Evolutionary conservation across 2,888 invertebrate species (phyloP).

Genomic region (Drosophila melanosoma): DNA sequence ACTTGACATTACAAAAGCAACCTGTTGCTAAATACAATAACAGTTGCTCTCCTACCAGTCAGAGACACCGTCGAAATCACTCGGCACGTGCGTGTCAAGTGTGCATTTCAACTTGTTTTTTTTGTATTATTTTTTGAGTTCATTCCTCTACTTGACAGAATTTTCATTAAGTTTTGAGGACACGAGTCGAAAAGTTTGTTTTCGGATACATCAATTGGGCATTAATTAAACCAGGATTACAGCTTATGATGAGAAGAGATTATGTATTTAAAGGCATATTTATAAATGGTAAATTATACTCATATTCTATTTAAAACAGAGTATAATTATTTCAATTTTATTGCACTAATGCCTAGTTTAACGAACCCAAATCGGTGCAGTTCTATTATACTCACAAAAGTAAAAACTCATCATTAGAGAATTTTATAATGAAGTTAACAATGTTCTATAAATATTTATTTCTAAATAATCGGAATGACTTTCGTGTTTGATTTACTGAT

Average conservation of each 20-base stretch:
- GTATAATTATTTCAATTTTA: neutral
- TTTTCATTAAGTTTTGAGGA: constrained; percentile 3
- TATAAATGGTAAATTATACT: too few relatives aligned
- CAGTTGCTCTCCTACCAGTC: constrained; percentile 11
- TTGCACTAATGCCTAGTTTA: neutral
- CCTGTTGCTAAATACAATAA: constrained; percentile 49
- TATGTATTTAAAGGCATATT: too few relatives aligned
- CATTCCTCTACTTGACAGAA: neutral
- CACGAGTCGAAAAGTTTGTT: constrained; percentile 8
- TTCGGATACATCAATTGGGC: constrained; percentile 43
- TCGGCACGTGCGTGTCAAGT: constrained; percentile 62
- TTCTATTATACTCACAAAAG: too few relatives aligned
- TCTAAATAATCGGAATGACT: constrained; percentile 15
- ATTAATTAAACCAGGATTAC: constrained; percentile 46
- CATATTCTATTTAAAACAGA: constrained; percentile 1
- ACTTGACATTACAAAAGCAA: constrained; percentile 68
- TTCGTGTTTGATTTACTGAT: constrained; percentile 13
- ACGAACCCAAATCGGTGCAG: neutral
- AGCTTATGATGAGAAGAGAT: constrained; percentile 3
- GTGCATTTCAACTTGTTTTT: constrained; percentile 30
- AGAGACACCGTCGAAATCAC: constrained; percentile 30
- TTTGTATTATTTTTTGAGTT: neutral
- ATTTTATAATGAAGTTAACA: neutral
- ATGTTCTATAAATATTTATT: neutral
- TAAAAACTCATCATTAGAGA: neutral